Evolutionary conservation across 2,888 invertebrate genomes (phyloP), one percentile per base, ranked within the genome.

Genomic region (Micropterix aruncella): DNA sequence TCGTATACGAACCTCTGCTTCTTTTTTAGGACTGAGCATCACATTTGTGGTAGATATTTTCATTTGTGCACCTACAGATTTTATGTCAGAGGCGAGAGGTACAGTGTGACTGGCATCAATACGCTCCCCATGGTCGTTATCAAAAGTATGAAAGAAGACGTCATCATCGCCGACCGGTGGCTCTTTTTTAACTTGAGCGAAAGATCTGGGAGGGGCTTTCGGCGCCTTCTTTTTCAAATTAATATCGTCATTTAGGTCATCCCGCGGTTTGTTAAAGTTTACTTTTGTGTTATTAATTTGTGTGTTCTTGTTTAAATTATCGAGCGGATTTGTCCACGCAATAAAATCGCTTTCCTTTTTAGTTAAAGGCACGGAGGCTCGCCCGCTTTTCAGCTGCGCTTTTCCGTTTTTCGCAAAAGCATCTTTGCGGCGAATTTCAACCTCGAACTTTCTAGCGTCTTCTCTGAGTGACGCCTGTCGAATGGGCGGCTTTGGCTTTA

Each of bases 11-110:
- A 70, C 69, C 51, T 65, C 66, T 1, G 70, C 66, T 60, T 70
- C 68, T 54, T 68, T 70, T 55, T 68, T 70, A 3, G 70, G 70
- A 2, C 69, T 69, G 50, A 70, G 66, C 3, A 67, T 52, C 52
- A 68, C 66, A 52, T 59, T 65, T 14, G 69, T 69, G 47, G 66
- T 67, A 2, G 68, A 67, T 57, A 59, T 62, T 55, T 69, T 70
- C 49, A 70, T 69, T 58, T 70, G 67, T 15, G 70, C 70, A 12
- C 70, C 66, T 7, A 70, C 70, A 3, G 70, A 64, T 12, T 62
- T 59, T 3, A 41, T 19, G 19, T 47, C 41, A 17, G 41, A 37
- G n/a, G 37, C 19, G 2, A 19, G 18, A n/a, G 17, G 14, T 7
- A 27, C 12, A 27, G 5, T 12, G 5, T 27, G 5, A 27, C 27